Base-by-base conservation (phyloP, 2,113 vertebrate species). In the Prionailurus bengalensis region DNA sequence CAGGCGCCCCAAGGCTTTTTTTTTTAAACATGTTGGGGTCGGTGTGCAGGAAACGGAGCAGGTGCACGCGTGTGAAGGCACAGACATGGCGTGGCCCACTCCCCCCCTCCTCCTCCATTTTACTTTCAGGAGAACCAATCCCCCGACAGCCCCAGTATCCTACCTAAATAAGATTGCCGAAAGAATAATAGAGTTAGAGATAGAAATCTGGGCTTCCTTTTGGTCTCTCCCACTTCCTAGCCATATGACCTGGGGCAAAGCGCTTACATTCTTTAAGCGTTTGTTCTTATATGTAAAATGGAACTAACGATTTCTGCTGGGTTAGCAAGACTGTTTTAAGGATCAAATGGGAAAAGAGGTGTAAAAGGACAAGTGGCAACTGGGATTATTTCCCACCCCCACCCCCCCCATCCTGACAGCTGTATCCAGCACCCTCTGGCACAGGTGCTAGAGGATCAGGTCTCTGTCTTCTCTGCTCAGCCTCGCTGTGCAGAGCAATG, bases 271-370 rank as follows among this genome's bases (percentile, higher is more conserved):
- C 87, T 42, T 91, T 42, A 55, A 70, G 14, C 7, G 16, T 58
- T 55, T 25, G 51, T 55, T 78, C 8, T 95, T 74, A 13, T 83
- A 48, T 78, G 39, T 73, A 80, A 73, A 88, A 31, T 66, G 15
- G 10, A 79, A 82, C 51, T 39, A 74, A 94, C 16, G 82, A 70
- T 53, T 45, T 23, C 31, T 79, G 10, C 70, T 68, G 81, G 58
- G 13, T 80, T 95, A 95, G 31, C 31, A 70, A 81, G 29, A 63
- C 5, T 55, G 29, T 73, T 68, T 33, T 71, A 58, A 94, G 33
- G 45, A 42, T 86, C 42, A 94, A 83, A 70, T 71, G 61, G 68
- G 55, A 82, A 92, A 94, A 92, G 12, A 81, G 36, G 15, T 94
- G 19, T n/a, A 42, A 76, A 79, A 89, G 48, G 70, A 65, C 5